Evolutionary conservation across 2,113 vertebrate species (phyloP).

Genomic region (Pristiophorus japonicus): DNA sequence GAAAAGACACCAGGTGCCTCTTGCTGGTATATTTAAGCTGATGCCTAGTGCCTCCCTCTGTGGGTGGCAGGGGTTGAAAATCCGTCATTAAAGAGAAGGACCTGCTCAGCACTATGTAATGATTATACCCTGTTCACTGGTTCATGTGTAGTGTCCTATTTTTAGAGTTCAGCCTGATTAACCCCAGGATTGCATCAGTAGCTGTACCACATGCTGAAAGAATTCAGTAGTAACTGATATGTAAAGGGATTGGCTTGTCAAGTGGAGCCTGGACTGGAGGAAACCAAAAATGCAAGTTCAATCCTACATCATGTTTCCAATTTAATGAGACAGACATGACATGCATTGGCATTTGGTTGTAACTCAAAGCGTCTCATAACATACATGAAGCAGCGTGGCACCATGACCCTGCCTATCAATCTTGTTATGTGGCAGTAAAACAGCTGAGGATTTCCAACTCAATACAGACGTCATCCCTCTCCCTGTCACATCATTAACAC

Average conservation of each 20-base stretch:
- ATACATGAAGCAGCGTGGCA: not conserved
- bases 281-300: not conserved
- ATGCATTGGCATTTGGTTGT: not conserved
- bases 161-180: not conserved
- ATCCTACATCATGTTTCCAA: not conserved
- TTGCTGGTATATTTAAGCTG: not conserved
- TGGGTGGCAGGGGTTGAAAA: constrained; percentile 16
- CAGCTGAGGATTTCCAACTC: not conserved
- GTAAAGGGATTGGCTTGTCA: not conserved
- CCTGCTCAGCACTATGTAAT: not conserved
- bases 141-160: not conserved
- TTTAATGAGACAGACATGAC: not conserved
- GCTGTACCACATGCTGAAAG: not conserved
- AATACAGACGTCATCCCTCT: not conserved
- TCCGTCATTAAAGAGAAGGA: constrained; percentile 3
- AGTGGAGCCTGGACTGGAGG: not conserved
- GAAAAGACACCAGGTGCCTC: not conserved
- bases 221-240: constrained; percentile 26
- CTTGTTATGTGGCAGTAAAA: not conserved
- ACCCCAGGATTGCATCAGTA: not conserved
- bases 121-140: constrained; percentile 27
- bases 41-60: too few species aligned
- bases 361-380: not conserved
- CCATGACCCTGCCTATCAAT: not conserved
- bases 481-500: not conserved